Base-by-base conservation (phyloP, 2,113 vertebrate species). In the Synchiropus splendidus region DNA sequence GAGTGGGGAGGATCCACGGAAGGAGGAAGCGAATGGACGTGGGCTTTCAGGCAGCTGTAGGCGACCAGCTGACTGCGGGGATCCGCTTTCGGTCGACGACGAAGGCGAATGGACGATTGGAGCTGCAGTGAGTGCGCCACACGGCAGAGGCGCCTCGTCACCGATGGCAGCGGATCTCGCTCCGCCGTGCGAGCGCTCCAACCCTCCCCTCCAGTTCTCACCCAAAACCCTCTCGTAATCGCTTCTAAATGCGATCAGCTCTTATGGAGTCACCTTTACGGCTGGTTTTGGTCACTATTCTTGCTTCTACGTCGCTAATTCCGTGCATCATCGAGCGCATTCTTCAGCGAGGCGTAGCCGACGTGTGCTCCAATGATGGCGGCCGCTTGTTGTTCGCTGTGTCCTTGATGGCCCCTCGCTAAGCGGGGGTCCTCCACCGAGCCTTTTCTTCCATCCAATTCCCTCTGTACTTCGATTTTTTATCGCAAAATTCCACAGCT, bases 61-160 rank as follows among this genome's bases (percentile, higher is more conserved):
- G 82, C 82, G 54, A 87, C 86, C 86, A 87, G 86, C 83, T 87
- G 84, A 86, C 81, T 80, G 80, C 62, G 80, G 67, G 77, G 77
- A 83, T 83, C 82, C 78, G 82, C 83, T 86, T 84, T 86, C 77
- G 81, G 80, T 82, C 78, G 74, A 65, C 75, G 80, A 60, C 58
- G 16, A 70, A 61, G 70, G 70, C 77, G 76, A 85, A 84, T 80
- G 80, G 82, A 65, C 70, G 77, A 75, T 70, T 64, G 79, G 83
- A 74, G 70, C 71, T 67, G 79, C 75, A 72, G 69, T 75, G 75
- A 79, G 9, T 82, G 83, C 82, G 82, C 83, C 80, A 84, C 78
- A 74, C 74, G 75, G 54, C 42, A 57, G 51, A 63, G n/a, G 71
- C 65, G 72, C 80, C 79, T 83, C 75, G 72, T 75, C 70, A 80